These are phyloP conservation scores for rabbit (Oryctolagus cuniculus) DNA, from an alignment of 2,113 vertebrate genomes.

Conservation along the genomic window mOryCun1.1 NC_091443.1:84486501-84487000, in stretches of 20 bases:
- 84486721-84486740: not conserved
- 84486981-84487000: not conserved
- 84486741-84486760: not conserved
- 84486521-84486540: not conserved
- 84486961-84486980: not conserved
- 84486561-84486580: not conserved
- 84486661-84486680: not conserved
- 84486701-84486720: not conserved
- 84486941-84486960: not conserved
- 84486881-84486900: not conserved
- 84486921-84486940: slow-evolving; percentile 9
- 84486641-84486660: not conserved
- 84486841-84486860: not conserved
- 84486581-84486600: not conserved
- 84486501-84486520: not conserved
- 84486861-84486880: slow-evolving; percentile 30
- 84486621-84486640: not conserved
- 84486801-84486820: not conserved
- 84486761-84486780: not conserved
- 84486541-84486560: not conserved
- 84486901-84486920: not conserved
- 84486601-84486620: not conserved
- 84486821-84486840: not conserved
- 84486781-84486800: not conserved
- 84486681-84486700: not conserved